Base-by-base conservation (phyloP, 2,888 invertebrate species). In the Gymnocheta viridis region DNA sequence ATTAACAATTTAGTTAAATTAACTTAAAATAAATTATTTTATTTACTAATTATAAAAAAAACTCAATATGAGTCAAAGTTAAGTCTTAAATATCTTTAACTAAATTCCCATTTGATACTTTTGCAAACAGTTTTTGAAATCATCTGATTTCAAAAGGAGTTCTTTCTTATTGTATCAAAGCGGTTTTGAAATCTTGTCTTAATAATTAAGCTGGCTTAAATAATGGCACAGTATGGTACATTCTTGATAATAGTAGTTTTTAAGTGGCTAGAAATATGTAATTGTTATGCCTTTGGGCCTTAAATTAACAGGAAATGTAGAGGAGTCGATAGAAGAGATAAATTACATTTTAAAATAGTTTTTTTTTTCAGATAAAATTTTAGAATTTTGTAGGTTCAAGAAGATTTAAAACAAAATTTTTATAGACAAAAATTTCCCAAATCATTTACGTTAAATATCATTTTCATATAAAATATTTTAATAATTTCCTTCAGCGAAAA, bases 31-130 rank as follows among this genome's bases (percentile, higher is more conserved):
- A 66, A 81, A 44, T 51, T 47, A 56, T 62, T 12, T 27, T 41
- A 10, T 12, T 56, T 44, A 24, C 38, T 62, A 35, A 38, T 14
- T 41, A 54, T 60, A 17, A 32, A 38, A 78, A 86, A 38, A 78
- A 86, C 86, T 86, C 86, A 86, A 85, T 85, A 85, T 85, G 85
- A 86, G 85, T 82, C 82, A 85, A 58, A 6, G 47, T 17, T 19
- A 22, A 19, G 6, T 74, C 44, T 49, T 17, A 44, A 69, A 49
- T 66, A 35, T 29, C 41, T 41, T 44, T 19, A 24, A 6, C 35
- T 70, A 44, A 17, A 32, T 58, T 41, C 44, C 14, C 24, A 0
- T 41, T 44, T 27, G 27, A 17, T 24, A 24, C 9, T 35, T 54
- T 38, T 4, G n/a, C 9, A 38, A 19, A 32, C 19, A 44, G 47